Conservation (phyloP, 2,888 invertebrate species). For the Xylota sylvarum region DNA sequence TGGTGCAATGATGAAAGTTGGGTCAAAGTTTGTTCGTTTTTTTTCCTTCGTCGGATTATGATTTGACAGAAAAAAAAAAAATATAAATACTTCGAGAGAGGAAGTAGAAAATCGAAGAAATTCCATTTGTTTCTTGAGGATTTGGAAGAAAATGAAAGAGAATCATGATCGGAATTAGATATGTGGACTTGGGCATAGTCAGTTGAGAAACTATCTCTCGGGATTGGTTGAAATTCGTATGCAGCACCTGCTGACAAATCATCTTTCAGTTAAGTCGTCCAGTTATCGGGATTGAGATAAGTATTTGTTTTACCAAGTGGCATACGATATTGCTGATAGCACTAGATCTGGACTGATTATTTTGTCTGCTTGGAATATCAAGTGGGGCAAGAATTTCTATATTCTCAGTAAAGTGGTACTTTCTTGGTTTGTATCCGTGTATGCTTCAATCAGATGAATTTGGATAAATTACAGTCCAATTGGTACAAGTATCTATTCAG, state of each 20-base stretch:
- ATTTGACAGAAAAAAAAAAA: conserved; percentile 50
- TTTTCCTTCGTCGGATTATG: conserved; percentile 48
- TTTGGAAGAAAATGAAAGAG: conserved; percentile 56
- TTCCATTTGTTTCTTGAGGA: conserved; percentile 66
- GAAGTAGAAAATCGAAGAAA: conserved; percentile 58
- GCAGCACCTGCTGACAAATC: conserved; percentile 62
- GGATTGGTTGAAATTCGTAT: conserved; percentile 26
- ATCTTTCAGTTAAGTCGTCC: conserved; percentile 19
- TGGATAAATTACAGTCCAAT: neutral
- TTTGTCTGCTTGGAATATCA: conserved; percentile 16
- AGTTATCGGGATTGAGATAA: neutral
- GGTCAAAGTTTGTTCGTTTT: conserved; percentile 55
- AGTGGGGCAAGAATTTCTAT: too few relatives aligned
- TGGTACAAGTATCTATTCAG: too few relatives aligned
- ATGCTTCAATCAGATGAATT: neutral
- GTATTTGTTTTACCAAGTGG: conserved; percentile 16
- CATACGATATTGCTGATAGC: conserved; percentile 18
- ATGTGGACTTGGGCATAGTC: conserved; percentile 35
- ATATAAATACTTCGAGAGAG: neutral
- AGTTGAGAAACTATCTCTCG: conserved; percentile 4
- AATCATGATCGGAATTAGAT: conserved; percentile 70
- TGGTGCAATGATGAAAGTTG: conserved; percentile 73
- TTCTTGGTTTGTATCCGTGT: neutral
- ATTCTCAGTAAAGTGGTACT: neutral
- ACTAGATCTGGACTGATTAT: conserved; percentile 37